These are phyloP conservation scores for Dasypogon diadema DNA, from an alignment of 2,888 invertebrate species.

Conservation along the genomic window DNA sequence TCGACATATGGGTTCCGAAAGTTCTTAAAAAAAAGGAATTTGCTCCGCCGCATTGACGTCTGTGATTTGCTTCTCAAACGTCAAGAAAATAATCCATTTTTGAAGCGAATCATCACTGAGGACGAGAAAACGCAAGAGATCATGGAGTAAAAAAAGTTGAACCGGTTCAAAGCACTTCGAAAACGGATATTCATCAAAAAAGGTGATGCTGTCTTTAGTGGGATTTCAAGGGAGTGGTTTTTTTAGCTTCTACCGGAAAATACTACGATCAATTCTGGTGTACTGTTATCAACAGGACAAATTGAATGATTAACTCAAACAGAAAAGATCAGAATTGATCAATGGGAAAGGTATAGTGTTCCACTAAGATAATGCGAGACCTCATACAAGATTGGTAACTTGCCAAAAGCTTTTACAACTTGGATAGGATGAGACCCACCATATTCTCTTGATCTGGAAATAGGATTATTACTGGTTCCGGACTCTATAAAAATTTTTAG, in stretches of 20 bases:
- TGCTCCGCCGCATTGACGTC: not conserved
- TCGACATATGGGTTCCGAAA: conserved; percentile 2
- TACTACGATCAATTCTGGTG: conserved; percentile 56
- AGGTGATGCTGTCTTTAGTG: conserved; percentile 58
- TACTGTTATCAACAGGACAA: conserved; percentile 57
- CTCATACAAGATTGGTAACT: conserved; percentile 55
- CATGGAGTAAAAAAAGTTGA: not conserved
- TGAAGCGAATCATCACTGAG: conserved; percentile 13
- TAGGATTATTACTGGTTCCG: not conserved
- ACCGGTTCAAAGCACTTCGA: not conserved
- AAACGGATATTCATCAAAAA: conserved; percentile 35
- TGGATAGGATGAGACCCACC: conserved; percentile 55
- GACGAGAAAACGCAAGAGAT: conserved; percentile 11
- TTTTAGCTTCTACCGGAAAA: conserved; percentile 55
- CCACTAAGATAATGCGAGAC: conserved; percentile 29
- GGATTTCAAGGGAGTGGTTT: conserved; percentile 58
- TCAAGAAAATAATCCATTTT: not conserved
- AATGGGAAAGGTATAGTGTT: conserved; percentile 28
- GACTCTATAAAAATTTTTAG: not conserved
- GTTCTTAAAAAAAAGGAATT: conserved; percentile 2
- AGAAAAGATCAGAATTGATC: conserved; percentile 12
- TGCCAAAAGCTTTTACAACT: conserved; percentile 57
- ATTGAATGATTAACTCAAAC: conserved; percentile 52
- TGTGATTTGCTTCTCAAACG: conserved; percentile 11
- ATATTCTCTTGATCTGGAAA: not conserved